These are phyloP conservation scores for Microchrysa polita DNA, from an alignment of 2,888 invertebrate genomes.

Conservation along the genomic window DNA sequence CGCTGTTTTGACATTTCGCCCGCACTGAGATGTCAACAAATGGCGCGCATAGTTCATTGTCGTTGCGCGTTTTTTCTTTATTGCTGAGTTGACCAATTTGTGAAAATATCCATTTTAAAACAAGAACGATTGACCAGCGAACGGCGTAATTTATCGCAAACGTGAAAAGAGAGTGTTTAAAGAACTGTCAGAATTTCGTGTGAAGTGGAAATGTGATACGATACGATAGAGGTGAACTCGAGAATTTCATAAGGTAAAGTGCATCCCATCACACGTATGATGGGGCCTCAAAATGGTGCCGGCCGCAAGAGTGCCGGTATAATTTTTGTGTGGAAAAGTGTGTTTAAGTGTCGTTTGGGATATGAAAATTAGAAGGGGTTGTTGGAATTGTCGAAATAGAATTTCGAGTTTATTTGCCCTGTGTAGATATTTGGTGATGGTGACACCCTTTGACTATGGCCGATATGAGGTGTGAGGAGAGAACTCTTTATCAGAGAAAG, in stretches of 20 bases:
- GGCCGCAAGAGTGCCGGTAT: too few relatives aligned
- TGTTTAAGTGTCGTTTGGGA: too few relatives aligned
- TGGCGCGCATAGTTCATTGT: conserved; percentile 28
- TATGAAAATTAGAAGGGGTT: too few relatives aligned
- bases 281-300: too few relatives aligned
- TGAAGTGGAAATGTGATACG: conserved; percentile 17
- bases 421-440: too few relatives aligned
- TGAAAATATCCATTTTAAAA: not conserved
- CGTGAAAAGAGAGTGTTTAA: not conserved
- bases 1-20: conserved; percentile 34
- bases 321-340: too few relatives aligned
- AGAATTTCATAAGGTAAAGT: not conserved
- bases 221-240: not conserved
- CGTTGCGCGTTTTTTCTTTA: conserved; percentile 26
- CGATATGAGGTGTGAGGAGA: too few relatives aligned
- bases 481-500: too few relatives aligned
- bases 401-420: too few relatives aligned
- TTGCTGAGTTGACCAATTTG: not conserved
- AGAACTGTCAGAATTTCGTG: not conserved
- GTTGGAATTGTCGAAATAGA: too few relatives aligned
- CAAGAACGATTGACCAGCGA: not conserved
- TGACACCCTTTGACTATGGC: too few relatives aligned
- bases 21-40: conserved; percentile 25
- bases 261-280: not conserved
- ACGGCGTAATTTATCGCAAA: not conserved